Conservation (phyloP, 2,888 invertebrate species). For the Rhyacophila evoluta region DNA sequence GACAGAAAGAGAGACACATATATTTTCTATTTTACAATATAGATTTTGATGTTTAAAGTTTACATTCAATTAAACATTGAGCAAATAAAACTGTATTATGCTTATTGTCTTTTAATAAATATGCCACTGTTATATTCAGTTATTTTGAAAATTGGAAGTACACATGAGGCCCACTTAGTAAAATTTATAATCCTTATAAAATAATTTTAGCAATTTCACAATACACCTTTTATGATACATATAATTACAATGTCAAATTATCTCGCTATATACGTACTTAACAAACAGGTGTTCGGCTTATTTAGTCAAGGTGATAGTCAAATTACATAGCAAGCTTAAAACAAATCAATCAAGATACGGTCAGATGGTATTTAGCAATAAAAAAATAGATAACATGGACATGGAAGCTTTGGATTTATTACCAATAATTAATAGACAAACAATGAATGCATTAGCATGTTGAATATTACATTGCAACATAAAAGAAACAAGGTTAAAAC, state of each 20-base stretch:
- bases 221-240: neutral
- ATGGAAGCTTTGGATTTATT: constrained; percentile 4
- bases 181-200: neutral
- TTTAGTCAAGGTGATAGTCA: neutral
- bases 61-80: no score
- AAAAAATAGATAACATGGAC: neutral
- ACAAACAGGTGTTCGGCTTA: constrained; percentile 4
- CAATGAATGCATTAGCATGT: constrained; percentile 1
- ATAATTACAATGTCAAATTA: constrained; percentile 10
- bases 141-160: no score
- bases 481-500: constrained; percentile 1
- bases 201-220: neutral
- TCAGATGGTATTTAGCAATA: neutral
- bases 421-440: constrained; percentile 5
- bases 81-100: no score
- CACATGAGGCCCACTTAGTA: neutral
- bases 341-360: neutral
- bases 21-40: no score
- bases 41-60: no score
- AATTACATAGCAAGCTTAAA: neutral
- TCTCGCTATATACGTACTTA: neutral
- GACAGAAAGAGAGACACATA: no score
- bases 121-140: no score
- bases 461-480: neutral
- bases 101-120: no score